Base-by-base conservation (phyloP, 2,888 invertebrate genomes). In the Acheta domesticus region DNA sequence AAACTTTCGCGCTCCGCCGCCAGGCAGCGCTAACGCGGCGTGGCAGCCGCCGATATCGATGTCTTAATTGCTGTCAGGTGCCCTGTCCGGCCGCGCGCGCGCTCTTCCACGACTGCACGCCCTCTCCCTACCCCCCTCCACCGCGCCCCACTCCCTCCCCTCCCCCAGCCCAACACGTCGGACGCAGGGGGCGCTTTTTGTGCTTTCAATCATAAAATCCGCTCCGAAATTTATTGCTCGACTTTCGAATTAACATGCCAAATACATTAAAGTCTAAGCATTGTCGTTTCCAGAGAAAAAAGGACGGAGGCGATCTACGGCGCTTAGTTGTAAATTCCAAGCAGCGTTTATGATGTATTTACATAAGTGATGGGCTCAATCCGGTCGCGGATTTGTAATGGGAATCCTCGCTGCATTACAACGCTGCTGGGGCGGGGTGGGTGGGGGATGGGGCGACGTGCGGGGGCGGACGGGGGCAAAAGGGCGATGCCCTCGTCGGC, bases 171-270 rank as follows among this genome's bases (percentile, higher is more conserved):
- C 50, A 2, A 62, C 14, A 4, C 62, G n/a, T 62, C 14, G 16
- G n/a, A 36, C 36, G 16, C 62, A n/a, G n/a, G 62, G n/a, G 62
- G 16, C n/a, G 62, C 62, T 62, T 62, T 62, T 62, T 62, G 62
- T 62, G n/a, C 62, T 62, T 62, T 62, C 62, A 62, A 62, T 62
- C 62, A 62, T 62, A 62, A 62, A 62, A 62, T 62, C 62, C 62
- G 62, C 14, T 62, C 62, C 62, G 62, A 62, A 62, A 62, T 62
- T 62, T 62, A 62, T 62, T 62, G 62, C 62, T 62, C 62, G 62
- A 62, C 62, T 62, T 62, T 19, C 16, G 62, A n/a, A 62, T 62
- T 62, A 62, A 62, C 62, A 62, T 62, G 62, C 62, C 62, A 62
- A 62, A 62, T 62, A 62, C 62, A 62, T 62, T 62, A 62, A n/a